Conservation (phyloP, 2,113 vertebrate species). For the Brachirus orientalis region DNA sequence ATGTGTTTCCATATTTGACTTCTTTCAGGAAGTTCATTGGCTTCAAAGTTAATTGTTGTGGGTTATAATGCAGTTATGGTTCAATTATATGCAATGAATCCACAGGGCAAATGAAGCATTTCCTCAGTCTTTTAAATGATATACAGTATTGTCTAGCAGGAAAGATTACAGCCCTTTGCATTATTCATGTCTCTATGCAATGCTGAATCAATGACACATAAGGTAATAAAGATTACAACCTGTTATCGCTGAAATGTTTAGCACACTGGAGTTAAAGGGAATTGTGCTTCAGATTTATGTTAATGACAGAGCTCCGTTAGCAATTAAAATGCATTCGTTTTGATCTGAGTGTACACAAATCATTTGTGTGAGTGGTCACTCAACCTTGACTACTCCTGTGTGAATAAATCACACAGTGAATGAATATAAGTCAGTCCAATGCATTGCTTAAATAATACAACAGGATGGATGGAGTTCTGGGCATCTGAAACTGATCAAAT, state of each 20-base stretch:
- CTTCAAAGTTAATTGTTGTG: slow-evolving; percentile 43
- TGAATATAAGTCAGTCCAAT: slow-evolving; percentile 33
- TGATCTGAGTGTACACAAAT: slow-evolving; percentile 59
- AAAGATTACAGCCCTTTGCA: slow-evolving; percentile 65
- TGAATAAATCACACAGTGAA: slow-evolving; percentile 43
- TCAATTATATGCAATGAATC: slow-evolving; percentile 55
- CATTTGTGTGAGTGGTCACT: slow-evolving; percentile 65
- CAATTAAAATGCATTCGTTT: slow-evolving; percentile 68
- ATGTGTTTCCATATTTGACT: slow-evolving; percentile 10
- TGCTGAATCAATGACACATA: slow-evolving; percentile 65
- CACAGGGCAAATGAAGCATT: slow-evolving; percentile 32
- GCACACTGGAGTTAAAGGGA: slow-evolving; percentile 63
- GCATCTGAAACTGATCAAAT: slow-evolving; percentile 24
- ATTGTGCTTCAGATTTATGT: slow-evolving; percentile 67
- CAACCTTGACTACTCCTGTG: slow-evolving; percentile 49
- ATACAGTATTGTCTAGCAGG: slow-evolving; percentile 46
- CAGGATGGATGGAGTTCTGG: slow-evolving; percentile 5
- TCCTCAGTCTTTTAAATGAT: slow-evolving; percentile 52
- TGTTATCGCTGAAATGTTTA: slow-evolving; percentile 71
- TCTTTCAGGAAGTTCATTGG: slow-evolving; percentile 47
- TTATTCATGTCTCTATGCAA: slow-evolving; percentile 70
- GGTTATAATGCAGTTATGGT: slow-evolving; percentile 52
- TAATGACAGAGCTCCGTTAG: slow-evolving; percentile 53
- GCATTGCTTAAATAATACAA: slow-evolving; percentile 22
- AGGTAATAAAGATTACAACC: slow-evolving; percentile 78